Evolutionary conservation across 1,140 invertebrate genomes (phyloP).

Genomic region (Plutomurus gul): DNA sequence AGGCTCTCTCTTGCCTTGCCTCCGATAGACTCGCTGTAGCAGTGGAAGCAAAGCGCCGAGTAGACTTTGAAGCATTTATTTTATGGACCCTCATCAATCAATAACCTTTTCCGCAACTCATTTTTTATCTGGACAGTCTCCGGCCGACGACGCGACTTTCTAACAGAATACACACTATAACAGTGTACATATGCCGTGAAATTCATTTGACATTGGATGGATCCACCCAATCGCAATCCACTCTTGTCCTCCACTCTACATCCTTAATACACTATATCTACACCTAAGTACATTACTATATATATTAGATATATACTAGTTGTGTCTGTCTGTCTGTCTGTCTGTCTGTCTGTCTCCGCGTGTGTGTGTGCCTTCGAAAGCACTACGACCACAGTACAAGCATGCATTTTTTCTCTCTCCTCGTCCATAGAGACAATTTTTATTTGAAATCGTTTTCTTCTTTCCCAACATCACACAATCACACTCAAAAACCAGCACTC

Average conservation of each 20-base stretch:
- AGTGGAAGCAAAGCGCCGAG: not conserved
- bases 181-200: conserved; percentile 3
- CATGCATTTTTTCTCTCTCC: not conserved
- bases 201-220: conserved; percentile 27
- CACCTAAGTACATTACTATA: too few species aligned
- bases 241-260: too few species aligned
- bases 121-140: conserved; percentile 21
- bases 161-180: not conserved
- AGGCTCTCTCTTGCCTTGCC: too few species aligned
- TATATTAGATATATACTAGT: too few species aligned
- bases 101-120: conserved; percentile 28
- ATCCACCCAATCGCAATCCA: not conserved
- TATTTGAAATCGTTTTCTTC: too few species aligned
- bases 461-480: not conserved
- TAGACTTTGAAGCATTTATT: conserved; percentile 25
- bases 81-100: conserved; percentile 28
- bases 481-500: not conserved
- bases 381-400: too few species aligned
- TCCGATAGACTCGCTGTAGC: too few species aligned
- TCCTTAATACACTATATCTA: too few species aligned
- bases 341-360: too few species aligned
- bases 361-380: too few species aligned
- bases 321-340: too few species aligned
- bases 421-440: not conserved
- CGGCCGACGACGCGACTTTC: conserved; percentile 4